Percentiles rank a stretch among this genome's conserved stretches.
Evolutionary conservation across 1,140 invertebrate genomes (phyloP).

Genomic region (Gonioctena quinquepunctata): DNA sequence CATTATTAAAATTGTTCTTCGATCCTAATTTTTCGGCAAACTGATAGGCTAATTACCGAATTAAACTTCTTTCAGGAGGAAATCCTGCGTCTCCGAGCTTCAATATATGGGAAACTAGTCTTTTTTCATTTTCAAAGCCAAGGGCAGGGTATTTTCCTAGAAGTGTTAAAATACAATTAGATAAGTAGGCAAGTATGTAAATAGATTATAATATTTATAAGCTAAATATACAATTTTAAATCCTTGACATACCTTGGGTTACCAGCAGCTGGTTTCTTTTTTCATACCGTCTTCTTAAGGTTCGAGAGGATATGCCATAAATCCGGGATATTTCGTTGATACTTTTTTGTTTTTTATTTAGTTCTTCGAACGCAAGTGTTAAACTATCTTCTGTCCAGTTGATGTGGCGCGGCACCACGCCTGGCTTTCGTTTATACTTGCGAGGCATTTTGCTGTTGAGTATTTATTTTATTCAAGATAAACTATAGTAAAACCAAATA

Average conservation of each 20-base stretch:
- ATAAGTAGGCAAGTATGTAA: slow-evolving; percentile 28
- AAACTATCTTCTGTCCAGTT: slow-evolving; percentile 7
- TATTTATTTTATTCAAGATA: slow-evolving; percentile 13
- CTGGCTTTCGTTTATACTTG: slow-evolving; percentile 59
- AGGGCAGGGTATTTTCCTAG: slow-evolving; percentile 40
- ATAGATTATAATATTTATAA: neutral
- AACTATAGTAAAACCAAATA: neutral
- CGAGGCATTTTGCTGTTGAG: slow-evolving; percentile 56
- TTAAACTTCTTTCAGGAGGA: slow-evolving; percentile 29
- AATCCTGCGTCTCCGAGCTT: slow-evolving; percentile 35
- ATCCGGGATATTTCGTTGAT: neutral
- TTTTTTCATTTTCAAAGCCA: slow-evolving; percentile 41
- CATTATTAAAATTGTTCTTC: slow-evolving; percentile 36
- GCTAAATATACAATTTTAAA: neutral
- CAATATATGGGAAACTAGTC: slow-evolving; percentile 43
- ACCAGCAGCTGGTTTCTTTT: slow-evolving; percentile 15
- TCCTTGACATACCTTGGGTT: slow-evolving; percentile 26
- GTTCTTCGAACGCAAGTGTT: neutral
- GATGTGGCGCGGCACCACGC: slow-evolving; percentile 28
- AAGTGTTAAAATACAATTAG: slow-evolving; percentile 4
- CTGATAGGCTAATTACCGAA: slow-evolving; percentile 43
- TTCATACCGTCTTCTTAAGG: neutral
- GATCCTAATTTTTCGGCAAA: slow-evolving; percentile 36
- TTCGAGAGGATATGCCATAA: neutral
- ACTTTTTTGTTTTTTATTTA: neutral